Conservation (phyloP, 2,797 vertebrate species). For the Sebastes oblongus region DNA sequence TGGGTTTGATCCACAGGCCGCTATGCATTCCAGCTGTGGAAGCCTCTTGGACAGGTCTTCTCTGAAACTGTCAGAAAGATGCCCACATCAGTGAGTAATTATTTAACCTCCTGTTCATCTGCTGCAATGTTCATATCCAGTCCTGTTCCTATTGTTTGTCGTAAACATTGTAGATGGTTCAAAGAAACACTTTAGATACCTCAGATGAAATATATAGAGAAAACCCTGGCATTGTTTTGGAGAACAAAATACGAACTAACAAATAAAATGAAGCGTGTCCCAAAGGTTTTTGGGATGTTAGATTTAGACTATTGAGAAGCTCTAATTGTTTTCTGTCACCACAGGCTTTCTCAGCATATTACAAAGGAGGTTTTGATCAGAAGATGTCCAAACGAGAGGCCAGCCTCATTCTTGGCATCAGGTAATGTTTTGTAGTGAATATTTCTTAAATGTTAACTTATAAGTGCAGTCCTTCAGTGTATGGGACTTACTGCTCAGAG, state of each 20-base stretch:
- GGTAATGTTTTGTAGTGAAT: conserved; percentile 57
- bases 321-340: neutral
- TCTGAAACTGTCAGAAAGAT: conserved; percentile 87
- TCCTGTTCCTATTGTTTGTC: neutral
- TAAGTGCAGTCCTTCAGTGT: neutral
- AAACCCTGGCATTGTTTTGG: neutral
- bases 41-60: conserved; percentile 88
- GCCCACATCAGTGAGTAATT: conserved; percentile 85
- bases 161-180: neutral
- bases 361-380: conserved; percentile 84
- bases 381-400: conserved; percentile 83
- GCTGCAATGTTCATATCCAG: neutral
- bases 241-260: neutral
- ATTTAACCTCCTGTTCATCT: neutral
- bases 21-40: conserved; percentile 90
- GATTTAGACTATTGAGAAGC: neutral
- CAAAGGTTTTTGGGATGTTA: neutral
- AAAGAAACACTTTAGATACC: neutral
- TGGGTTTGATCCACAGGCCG: conserved; percentile 80
- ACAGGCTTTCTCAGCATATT: conserved; percentile 78
- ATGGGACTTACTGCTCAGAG: neutral
- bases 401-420: conserved; percentile 81
- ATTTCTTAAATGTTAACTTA: too few species aligned
- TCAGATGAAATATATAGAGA: neutral
- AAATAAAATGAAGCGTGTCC: neutral